Percentiles rank a stretch among this genome's conserved stretches.
Conservation (phyloP, 2,113 vertebrate species). For the Myotis lucifugus region DNA sequence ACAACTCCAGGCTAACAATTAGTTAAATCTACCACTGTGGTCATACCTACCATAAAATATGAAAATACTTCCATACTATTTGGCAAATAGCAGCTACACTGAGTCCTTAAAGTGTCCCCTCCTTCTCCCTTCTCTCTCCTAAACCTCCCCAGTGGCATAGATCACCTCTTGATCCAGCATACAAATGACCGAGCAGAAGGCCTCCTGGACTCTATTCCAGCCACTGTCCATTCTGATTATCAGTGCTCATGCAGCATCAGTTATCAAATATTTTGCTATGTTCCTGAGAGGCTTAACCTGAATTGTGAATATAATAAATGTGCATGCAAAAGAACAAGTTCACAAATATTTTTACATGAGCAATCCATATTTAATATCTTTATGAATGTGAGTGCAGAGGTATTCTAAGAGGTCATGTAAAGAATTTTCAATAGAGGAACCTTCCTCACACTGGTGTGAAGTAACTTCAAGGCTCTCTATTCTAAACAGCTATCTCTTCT, state of each 20-base stretch:
- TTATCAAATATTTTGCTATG: neutral
- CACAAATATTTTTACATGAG: neutral
- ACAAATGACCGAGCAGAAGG: neutral
- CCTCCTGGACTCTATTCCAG: neutral
- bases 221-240: neutral
- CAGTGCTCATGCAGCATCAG: neutral
- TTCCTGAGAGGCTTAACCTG: neutral
- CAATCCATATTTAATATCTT: neutral
- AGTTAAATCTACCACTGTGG: neutral
- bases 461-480: neutral
- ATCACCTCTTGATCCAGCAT: neutral
- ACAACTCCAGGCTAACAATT: neutral
- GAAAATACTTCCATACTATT: neutral
- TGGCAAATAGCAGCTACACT: neutral
- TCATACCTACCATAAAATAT: neutral
- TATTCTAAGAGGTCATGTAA: neutral
- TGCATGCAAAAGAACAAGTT: constrained; percentile 24
- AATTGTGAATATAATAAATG: neutral
- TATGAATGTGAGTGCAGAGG: neutral
- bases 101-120: neutral
- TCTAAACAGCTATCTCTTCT: neutral
- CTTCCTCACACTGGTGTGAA: neutral
- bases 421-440: neutral
- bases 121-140: neutral
- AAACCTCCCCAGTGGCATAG: neutral